Conservation (phyloP, 2,113 vertebrate species). For the Anthoscopus minutus region DNA sequence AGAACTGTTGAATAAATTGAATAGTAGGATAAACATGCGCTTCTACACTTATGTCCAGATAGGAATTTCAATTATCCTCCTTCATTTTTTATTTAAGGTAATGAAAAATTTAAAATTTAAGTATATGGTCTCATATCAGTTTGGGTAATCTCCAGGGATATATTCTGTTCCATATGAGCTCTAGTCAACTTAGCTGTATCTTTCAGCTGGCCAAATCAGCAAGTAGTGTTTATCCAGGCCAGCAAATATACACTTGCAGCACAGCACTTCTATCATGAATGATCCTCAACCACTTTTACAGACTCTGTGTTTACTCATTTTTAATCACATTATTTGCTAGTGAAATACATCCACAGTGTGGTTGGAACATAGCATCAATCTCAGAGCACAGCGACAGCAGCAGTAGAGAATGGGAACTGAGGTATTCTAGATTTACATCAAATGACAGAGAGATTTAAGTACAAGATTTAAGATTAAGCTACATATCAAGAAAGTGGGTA, state of each 20-base stretch:
- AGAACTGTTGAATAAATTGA: background rate
- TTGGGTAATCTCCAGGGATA: background rate
- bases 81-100: background rate
- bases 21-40: background rate
- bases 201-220: background rate
- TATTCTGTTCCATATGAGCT: background rate
- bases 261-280: background rate
- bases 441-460: background rate
- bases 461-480: background rate
- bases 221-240: background rate
- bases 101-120: background rate
- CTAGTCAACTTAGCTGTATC: background rate
- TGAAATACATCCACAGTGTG: background rate
- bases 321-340: background rate
- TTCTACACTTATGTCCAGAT: background rate
- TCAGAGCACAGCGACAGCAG: background rate
- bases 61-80: background rate
- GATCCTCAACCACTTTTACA: background rate
- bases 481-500: background rate
- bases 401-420: background rate
- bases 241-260: background rate
- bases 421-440: background rate
- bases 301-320: background rate
- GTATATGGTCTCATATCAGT: background rate
- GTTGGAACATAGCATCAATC: background rate